Base-by-base conservation (phyloP, 30 jellyfish, hydroid and myxozoan genomes). In the Cassiopea andromeda region DNA sequence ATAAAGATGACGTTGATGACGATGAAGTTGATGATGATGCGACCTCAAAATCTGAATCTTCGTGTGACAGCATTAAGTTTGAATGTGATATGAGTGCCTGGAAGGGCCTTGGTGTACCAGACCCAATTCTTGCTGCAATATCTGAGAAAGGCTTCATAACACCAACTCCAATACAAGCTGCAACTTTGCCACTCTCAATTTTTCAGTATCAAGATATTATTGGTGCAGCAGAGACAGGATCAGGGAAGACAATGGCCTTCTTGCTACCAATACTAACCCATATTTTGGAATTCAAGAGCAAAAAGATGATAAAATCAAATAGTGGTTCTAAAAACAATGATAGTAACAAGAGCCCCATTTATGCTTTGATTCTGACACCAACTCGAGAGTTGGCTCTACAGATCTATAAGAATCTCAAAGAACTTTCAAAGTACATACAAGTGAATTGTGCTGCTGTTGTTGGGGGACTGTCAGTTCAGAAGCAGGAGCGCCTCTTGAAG, bases 211-310 rank as follows among this genome's bases (percentile, higher is more conserved):
- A 96, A 48, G 99, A 96, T 78, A 85, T 92, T 16, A 90, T 96
- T 18, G 99, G 98, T 18, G 99, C 99, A 44, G 99, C 99, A 14
- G 99, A 96, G 85, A 96, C 99, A 69, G 99, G 99, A 7, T 96
- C 99, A 64, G 99, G 99, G 17, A 96, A 96, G 71, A 96, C 99
- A 18, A 77, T 96, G 61, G 97, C 98, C 13, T 96, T 91, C 85
- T 93, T 95, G 1, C 74, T 96, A 73, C 99, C 99, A 4, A 81
- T 96, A 4, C n/a, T 96, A 19, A 82, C 92, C 18, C 90, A 90
- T 66, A 94, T 94, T 58, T 46, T 94, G 90, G 93, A 81, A 7
- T 57, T 71, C 14, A 89, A 94, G 90, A 70, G 75, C 43, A 64
- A 48, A 57, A 66, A 64, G 19, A 83, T 60, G 8, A 60, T 15